These are phyloP conservation scores for Carabus problematicus DNA, from an alignment of 2,888 invertebrate species.

Conservation along the genomic window DNA sequence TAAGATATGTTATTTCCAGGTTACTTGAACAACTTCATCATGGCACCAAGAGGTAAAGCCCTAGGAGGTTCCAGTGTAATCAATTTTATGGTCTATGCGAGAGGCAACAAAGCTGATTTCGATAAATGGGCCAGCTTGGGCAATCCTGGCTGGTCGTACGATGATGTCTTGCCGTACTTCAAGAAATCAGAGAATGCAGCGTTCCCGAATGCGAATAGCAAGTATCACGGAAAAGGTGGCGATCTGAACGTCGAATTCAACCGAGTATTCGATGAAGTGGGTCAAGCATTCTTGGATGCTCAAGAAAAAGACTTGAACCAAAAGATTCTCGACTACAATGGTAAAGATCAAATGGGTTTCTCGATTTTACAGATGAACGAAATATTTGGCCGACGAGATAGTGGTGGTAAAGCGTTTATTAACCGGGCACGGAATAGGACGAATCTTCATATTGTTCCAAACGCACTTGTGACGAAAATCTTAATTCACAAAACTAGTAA, in stretches of 20 bases:
- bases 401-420: slow-evolving; percentile 43
- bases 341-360: slow-evolving; percentile 36
- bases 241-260: slow-evolving; percentile 43
- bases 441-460: slow-evolving; percentile 43
- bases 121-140: slow-evolving; percentile 44
- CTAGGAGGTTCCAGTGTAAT: slow-evolving; percentile 46
- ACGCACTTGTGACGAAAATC: slow-evolving; percentile 38
- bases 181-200: slow-evolving; percentile 45
- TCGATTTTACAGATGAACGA: slow-evolving; percentile 42
- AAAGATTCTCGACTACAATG: slow-evolving; percentile 44
- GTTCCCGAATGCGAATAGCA: slow-evolving; percentile 22
- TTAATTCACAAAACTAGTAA: slow-evolving; percentile 13
- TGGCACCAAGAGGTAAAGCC: slow-evolving; percentile 46
- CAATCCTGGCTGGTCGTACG: slow-evolving; percentile 46
- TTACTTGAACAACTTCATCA: slow-evolving; percentile 44
- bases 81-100: slow-evolving; percentile 44
- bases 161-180: slow-evolving; percentile 46
- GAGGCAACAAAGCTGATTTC: slow-evolving; percentile 45
- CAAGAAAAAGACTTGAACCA: slow-evolving; percentile 39
- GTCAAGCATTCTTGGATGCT: slow-evolving; percentile 36
- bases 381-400: slow-evolving; percentile 43
- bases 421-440: slow-evolving; percentile 36
- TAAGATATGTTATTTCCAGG: slow-evolving; percentile 40
- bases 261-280: slow-evolving; percentile 31
- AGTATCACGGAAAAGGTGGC: slow-evolving; percentile 40